Base-by-base conservation (phyloP, 2,113 vertebrate species). In the Neolamprologus falcicula region DNA sequence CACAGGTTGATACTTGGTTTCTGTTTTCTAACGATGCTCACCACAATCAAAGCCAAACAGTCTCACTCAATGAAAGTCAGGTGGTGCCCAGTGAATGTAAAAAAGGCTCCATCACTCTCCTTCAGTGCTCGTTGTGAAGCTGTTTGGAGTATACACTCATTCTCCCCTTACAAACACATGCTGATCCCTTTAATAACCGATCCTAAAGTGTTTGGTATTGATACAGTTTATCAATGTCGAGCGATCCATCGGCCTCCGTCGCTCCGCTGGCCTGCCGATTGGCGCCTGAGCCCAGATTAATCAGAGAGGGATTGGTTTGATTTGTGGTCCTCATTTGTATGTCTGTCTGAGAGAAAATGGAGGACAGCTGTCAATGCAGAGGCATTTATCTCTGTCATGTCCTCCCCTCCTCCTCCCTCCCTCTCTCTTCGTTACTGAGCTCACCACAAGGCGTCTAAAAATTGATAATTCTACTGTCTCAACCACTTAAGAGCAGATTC, bases 331-430 rank as follows among this genome's bases (percentile, higher is more conserved):
- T 94, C 92, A 96, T 95, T 96, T 94, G 91, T 96, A 94, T 95
- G 94, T 96, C 92, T 96, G 95, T 96, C 94, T 94, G 89, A 84
- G 92, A 94, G 95, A 95, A 95, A 96, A 95, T 95, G 95, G 96
- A 95, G 95, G 96, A 96, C 96, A 96, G 95, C 96, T 96, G 96
- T 96, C 96, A 96, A 96, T 96, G 96, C 85, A 53, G 92, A 94
- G 90, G 85, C 96, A 97, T 97, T 96, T 96, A 95, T 97, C 96
- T 96, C 95, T 96, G 96, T 96, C 96, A 96, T 92, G 85, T 76
- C 28, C 76, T 93, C 83, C 92, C 94, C 91, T 94, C 93, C 90
- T 87, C 68, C 80, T 50, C 82, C 16, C 71, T 66, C 71, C 17
- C 81, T 71, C 76, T 71, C 26, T 55, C 33, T 33, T 47, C 50